phyloP scores from a whole-genome alignment of 2,888 invertebrate species.

The Micropterix aruncella region DNA sequence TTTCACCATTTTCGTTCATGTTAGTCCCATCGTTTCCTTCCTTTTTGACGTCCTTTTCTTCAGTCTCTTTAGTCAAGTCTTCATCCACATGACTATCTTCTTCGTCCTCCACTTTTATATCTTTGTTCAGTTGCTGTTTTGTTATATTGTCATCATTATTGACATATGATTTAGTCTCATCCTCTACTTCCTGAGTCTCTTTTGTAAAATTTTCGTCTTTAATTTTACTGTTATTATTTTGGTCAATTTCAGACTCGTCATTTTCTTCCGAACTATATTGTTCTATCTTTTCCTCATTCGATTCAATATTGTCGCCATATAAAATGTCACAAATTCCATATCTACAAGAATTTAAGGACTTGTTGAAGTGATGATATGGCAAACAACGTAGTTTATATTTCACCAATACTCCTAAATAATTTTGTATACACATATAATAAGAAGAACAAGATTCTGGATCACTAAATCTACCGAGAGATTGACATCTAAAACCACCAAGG shows the following conservation, averaged over 20 bases:
- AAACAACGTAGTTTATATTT: constrained; percentile 29
- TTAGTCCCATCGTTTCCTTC: neutral
- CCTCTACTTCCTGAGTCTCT: constrained; percentile 1
- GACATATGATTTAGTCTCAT: neutral
- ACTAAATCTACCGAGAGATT: constrained; percentile 25
- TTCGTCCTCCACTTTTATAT: neutral
- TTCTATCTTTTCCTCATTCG: neutral
- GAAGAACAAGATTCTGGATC: constrained; percentile 23
- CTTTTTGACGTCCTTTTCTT: neutral
- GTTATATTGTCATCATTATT: neutral
- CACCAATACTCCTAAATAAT: constrained; percentile 17
- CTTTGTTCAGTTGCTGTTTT: neutral
- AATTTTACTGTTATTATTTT: constrained; percentile 4
- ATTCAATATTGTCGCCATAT: neutral
- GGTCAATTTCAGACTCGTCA: constrained; percentile 3
- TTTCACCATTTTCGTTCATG: constrained; percentile 6
- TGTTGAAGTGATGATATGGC: constrained; percentile 20
- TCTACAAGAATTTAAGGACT: constrained; percentile 8
- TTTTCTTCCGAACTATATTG: neutral
- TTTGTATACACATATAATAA: constrained; percentile 30
- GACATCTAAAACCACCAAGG: constrained; percentile 33
- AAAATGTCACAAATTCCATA: constrained; percentile 1
- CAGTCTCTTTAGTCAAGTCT: neutral
- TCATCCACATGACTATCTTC: neutral
- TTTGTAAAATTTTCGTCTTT: constrained; percentile 4